Evolutionary conservation across 1,140 invertebrate species (phyloP).

Genomic region (Eriosoma lanigerum): DNA sequence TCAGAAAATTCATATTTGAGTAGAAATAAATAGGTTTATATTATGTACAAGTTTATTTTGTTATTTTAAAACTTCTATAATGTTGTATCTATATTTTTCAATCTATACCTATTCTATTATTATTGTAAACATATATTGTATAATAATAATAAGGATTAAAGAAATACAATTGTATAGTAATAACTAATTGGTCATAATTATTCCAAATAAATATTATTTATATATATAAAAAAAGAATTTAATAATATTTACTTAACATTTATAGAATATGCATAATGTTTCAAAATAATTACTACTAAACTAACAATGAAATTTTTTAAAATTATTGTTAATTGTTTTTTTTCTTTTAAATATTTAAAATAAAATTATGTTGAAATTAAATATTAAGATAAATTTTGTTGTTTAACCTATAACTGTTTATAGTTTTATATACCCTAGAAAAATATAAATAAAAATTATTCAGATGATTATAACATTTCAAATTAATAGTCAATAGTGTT

Average conservation of each 20-base stretch:
- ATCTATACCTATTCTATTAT: neutral
- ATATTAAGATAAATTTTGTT: neutral
- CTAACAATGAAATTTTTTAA: neutral
- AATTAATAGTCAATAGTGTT: neutral
- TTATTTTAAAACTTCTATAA: neutral
- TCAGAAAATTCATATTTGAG: neutral
- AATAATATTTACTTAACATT: slow-evolving; percentile 7
- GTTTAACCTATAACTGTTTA: neutral
- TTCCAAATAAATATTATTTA: neutral
- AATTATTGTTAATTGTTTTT: slow-evolving; percentile 11
- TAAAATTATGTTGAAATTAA: slow-evolving; percentile 1
- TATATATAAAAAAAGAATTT: neutral
- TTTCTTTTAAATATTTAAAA: neutral
- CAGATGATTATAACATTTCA: neutral
- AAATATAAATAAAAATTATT: neutral
- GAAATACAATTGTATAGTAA: neutral
- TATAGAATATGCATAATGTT: neutral
- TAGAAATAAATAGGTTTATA: slow-evolving; percentile 8
- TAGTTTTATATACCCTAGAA: neutral
- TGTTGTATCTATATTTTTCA: slow-evolving; percentile 4
- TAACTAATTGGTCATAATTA: neutral
- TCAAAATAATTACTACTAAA: neutral
- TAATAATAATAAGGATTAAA: neutral
- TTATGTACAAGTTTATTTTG: too few relatives aligned
- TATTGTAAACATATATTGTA: slow-evolving; percentile 30